A percentile compares a stretch with the other conserved stretches of the same genome.
Evolutionary conservation across 2,888 invertebrate genomes (phyloP).

Genomic region (Nymphalis polychloros): DNA sequence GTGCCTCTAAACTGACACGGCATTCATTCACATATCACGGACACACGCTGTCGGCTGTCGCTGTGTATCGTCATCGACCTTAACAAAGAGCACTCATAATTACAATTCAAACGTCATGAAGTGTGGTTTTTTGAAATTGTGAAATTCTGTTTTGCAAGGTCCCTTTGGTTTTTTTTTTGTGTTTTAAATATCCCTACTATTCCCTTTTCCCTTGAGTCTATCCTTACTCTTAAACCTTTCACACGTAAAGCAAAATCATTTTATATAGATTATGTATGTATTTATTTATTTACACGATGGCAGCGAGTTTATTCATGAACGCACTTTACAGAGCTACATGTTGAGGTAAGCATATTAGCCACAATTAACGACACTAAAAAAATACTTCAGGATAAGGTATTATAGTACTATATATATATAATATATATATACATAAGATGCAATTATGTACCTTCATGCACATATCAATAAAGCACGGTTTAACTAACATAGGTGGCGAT

Average conservation of each 20-base stretch:
- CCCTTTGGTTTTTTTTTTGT: slow-evolving; percentile 23
- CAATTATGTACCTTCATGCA: not conserved
- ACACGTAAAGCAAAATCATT: slow-evolving; percentile 9
- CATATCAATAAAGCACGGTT: slow-evolving; percentile 4
- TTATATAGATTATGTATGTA: slow-evolving; percentile 22
- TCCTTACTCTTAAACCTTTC: slow-evolving; percentile 13
- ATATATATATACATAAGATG: no score
- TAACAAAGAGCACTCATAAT: slow-evolving; percentile 32
- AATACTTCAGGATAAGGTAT: not conserved
- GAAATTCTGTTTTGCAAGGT: slow-evolving; percentile 24
- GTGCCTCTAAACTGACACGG: slow-evolving; percentile 76
- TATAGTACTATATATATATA: not conserved
- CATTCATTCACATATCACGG: slow-evolving; percentile 58
- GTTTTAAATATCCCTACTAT: slow-evolving; percentile 5
- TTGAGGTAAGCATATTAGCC: slow-evolving; percentile 27
- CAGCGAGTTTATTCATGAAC: slow-evolving; percentile 17
- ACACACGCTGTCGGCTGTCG: slow-evolving; percentile 45
- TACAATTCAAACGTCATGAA: slow-evolving; percentile 13
- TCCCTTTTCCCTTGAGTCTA: slow-evolving; percentile 8
- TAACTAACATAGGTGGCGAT: not conserved
- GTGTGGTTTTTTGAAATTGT: slow-evolving; percentile 27
- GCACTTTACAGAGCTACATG: slow-evolving; percentile 18
- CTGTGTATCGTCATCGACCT: slow-evolving; percentile 31
- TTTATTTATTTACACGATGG: slow-evolving; percentile 25
- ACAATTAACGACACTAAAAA: slow-evolving; percentile 19